Percentiles rank a stretch among this genome's conserved stretches.
These are phyloP conservation scores for Amphipyra berbera DNA, from an alignment of 2,888 invertebrate genomes.

Conservation along the genomic window DNA sequence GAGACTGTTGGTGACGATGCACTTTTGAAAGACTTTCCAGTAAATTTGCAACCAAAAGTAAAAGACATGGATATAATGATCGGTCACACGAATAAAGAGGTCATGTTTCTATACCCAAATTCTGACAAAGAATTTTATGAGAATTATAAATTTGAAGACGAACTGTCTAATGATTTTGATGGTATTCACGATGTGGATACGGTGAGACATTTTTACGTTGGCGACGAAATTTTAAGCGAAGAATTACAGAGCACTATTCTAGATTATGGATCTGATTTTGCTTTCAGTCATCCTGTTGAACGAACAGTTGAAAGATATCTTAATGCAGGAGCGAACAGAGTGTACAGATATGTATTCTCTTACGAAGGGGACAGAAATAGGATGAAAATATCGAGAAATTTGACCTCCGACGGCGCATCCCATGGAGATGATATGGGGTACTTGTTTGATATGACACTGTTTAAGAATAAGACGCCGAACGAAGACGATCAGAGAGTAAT, in stretches of 20 bases:
- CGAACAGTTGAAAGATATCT: slow-evolving; percentile 22
- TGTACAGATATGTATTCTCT: slow-evolving; percentile 21
- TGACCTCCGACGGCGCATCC: slow-evolving; percentile 17
- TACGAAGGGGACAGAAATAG: slow-evolving; percentile 32
- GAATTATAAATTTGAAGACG: slow-evolving; percentile 27
- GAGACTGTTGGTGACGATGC: slow-evolving; percentile 1
- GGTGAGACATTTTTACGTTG: slow-evolving; percentile 24
- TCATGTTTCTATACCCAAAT: slow-evolving; percentile 24
- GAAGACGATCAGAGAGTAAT: slow-evolving; percentile 29
- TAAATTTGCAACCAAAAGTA: slow-evolving; percentile 27
- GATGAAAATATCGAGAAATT: background rate
- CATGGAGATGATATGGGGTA: slow-evolving; percentile 24
- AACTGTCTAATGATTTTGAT: slow-evolving; percentile 20
- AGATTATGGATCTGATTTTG: slow-evolving; percentile 32
- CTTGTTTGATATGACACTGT: slow-evolving; percentile 13
- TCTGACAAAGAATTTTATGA: slow-evolving; percentile 18
- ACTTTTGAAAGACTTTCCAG: slow-evolving; percentile 14
- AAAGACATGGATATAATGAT: slow-evolving; percentile 32
- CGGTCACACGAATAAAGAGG: slow-evolving; percentile 30
- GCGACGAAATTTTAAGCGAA: slow-evolving; percentile 9
- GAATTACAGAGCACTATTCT: slow-evolving; percentile 14
- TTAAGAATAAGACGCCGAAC: slow-evolving; percentile 3
- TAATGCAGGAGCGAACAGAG: slow-evolving; percentile 4
- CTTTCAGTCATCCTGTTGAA: slow-evolving; percentile 5
- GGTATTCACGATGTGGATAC: slow-evolving; percentile 5